Evolutionary conservation across 2,113 vertebrate species (phyloP), one percentile per base, ranked within the genome.

Genomic region (Cyprinus carpio): DNA sequence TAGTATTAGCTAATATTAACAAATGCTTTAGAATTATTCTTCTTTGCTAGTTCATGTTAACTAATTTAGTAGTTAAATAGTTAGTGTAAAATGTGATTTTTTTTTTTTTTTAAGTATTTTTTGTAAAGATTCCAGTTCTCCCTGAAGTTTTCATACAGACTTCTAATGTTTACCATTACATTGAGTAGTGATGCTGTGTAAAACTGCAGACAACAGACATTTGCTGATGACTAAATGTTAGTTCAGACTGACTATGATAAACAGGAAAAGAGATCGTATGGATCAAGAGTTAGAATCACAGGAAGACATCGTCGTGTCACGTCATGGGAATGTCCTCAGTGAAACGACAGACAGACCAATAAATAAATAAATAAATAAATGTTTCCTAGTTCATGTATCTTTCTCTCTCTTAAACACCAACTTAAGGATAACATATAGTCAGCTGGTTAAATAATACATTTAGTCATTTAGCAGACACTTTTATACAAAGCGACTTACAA

Each of bases 181-280:
- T 2, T 20, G 16, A 34, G 27, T 13, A 6, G 18, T 34, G 49
- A 20, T 54, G 3, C 4, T 23, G 7, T 29, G 74, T 27, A 4
- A 16, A 29, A 29, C 43, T 49, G n/a, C 13, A 84, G 29, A 25
- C 13, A 31, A 51, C 13, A 23, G 12, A 67, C 72, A 51, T 74
- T 15, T 51, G 74, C 67, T 51, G 78, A 37, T 79, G 84, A 74
- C 71, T 75, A 25, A 75, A 25, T 75, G 71, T 75, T 75, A 43
- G 34, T 78, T 37, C 49, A 87, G 81, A 86, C 88, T 86, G 82
- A 80, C 84, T 64, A 58, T 60, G 77, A 83, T 90, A 91, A 93
- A 92, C 92, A 93, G 92, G 92, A 94, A 90, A 71, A 82, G 72
- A 83, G 81, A 85, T 56, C 40, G 69, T 20, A 60, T 72, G 78